Base-by-base conservation (phyloP, 92 coral and sea anemone genomes). In the Actinostola sp. region DNA sequence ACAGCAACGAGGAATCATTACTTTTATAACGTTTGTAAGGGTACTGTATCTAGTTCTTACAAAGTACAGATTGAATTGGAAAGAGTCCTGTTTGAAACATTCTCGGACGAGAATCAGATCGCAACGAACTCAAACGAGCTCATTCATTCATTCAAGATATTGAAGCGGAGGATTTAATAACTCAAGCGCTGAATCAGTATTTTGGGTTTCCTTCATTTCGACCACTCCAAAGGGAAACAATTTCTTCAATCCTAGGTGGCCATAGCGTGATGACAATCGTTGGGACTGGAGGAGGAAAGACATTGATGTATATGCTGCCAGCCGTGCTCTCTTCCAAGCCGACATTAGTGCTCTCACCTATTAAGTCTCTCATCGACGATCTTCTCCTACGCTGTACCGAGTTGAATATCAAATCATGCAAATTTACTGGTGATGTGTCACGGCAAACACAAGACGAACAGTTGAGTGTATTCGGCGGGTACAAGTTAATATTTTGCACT, bases 261-360 rank as follows among this genome's bases (percentile, higher is more conserved):
- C 31, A 25, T 8, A 65, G 33, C 34, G 81, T 81, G 0, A 58
- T 81, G 29, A 54, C 73, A n/a, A 69, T 62, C 19, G 63, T 72
- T 9, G 78, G 63, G 3, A 78, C 77, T 25, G 84, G 84, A 9
- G 71, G 72, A 21, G 78, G 85, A 35, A 80, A 71, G 15, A 59
- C 42, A 13, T 71, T 80, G 59, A 70, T 67, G 16, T 71, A n/a
- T 24, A 29, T 80, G 51, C 45, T 80, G 43, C 85, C 79, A 20
- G 65, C 85, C 8, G 66, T 71, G 31, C 62, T 79, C 19, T 23
- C 66, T 17, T 57, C 44, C 2, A 79, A 79, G 31, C 78, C 72
- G 34, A 80, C 72, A 1, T 3, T 72, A 21, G 80, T 80, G 17
- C 25, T 63, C 5, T 62, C 72, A 1, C 86, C 80, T 0, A 52